Conservation (phyloP, 1,140 invertebrate genomes). For the Rhopalosiphum maidis region DNA sequence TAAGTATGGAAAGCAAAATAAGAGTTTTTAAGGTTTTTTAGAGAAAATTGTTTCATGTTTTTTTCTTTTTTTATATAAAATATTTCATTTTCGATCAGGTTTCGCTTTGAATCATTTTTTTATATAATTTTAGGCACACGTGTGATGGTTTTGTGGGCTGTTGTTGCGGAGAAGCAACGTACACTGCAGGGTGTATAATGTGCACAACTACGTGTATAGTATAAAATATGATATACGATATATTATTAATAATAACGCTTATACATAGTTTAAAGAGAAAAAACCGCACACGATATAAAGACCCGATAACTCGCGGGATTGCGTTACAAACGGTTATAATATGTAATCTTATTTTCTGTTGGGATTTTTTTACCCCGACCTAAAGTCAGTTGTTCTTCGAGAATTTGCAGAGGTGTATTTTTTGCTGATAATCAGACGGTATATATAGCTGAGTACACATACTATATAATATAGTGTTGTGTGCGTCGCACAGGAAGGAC, state of each 20-base stretch:
- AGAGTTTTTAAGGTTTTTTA: background rate
- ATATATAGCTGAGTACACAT: background rate
- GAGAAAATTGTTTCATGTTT: background rate
- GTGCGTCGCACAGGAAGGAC: background rate
- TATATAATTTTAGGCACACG: background rate
- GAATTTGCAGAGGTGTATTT: slow-evolving; percentile 33
- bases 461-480: background rate
- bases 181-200: background rate
- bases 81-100: background rate
- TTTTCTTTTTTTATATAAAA: background rate
- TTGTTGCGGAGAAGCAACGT: background rate
- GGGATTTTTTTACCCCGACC: background rate
- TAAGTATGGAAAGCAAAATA: background rate
- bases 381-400: background rate
- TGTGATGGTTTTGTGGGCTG: background rate
- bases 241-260: slow-evolving; percentile 10
- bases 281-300: background rate
- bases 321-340: background rate
- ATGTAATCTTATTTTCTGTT: background rate
- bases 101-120: background rate
- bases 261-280: slow-evolving; percentile 8
- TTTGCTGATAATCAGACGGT: background rate
- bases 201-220: background rate
- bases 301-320: background rate
- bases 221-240: slow-evolving; percentile 18